Evolutionary conservation across 2,797 vertebrate species (phyloP).

Genomic region (Urocyon cinereoargenteus): DNA sequence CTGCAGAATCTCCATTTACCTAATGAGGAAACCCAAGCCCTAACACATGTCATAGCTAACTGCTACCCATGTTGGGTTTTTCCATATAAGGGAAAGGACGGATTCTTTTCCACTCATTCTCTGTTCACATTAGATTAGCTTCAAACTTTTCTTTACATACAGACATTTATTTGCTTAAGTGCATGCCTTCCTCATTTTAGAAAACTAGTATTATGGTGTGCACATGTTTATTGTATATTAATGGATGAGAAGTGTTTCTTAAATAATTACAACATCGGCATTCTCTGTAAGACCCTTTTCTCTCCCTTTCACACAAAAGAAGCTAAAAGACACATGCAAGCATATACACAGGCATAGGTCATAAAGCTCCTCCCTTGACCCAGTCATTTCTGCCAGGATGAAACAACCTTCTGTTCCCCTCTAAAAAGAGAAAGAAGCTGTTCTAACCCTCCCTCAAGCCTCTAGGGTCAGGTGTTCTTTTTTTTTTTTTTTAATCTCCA

Average conservation of each 20-base stretch:
- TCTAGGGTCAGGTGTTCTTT: neutral
- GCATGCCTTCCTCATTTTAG: conserved; percentile 9
- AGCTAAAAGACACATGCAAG: neutral
- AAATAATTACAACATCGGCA: neutral
- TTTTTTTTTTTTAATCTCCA: neutral
- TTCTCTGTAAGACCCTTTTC: neutral
- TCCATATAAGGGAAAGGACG: neutral
- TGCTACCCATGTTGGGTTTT: neutral
- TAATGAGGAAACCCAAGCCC: neutral
- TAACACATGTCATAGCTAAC: neutral
- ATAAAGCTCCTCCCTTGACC: neutral
- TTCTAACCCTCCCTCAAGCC: neutral
- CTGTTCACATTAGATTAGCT: neutral
- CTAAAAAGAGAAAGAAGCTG: neutral
- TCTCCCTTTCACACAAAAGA: conserved; percentile 24
- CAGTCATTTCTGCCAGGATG: neutral
- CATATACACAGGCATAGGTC: neutral
- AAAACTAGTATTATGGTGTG: neutral
- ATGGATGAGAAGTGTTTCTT: neutral
- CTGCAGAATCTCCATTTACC: neutral
- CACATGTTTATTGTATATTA: neutral
- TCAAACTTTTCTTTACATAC: neutral
- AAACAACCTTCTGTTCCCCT: neutral
- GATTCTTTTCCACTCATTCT: neutral
- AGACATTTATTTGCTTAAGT: neutral